Percentiles rank a stretch among this genome's conserved stretches.
Conservation (phyloP, 2,113 vertebrate species). For the Pterocles gutturalis region DNA sequence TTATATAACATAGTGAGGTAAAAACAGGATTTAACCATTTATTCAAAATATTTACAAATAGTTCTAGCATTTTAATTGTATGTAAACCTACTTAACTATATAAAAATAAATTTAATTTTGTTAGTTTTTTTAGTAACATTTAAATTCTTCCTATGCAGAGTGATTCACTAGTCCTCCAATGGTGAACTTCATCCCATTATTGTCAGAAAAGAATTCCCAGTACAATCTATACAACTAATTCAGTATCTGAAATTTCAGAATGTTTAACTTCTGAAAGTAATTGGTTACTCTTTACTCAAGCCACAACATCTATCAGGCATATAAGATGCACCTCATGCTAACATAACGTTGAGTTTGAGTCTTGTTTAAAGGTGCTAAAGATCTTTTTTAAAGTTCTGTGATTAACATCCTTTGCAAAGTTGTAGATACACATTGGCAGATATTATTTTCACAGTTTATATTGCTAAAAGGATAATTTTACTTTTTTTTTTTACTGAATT, state of each 20-base stretch:
- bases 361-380: background rate
- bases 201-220: background rate
- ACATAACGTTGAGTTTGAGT: background rate
- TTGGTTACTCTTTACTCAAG: background rate
- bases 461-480: background rate
- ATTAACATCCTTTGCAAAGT: background rate
- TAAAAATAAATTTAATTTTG: background rate
- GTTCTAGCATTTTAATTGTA: background rate
- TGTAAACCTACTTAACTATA: background rate
- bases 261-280: background rate
- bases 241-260: background rate
- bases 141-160: background rate
- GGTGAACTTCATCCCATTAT: background rate
- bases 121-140: background rate
- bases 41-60: background rate
- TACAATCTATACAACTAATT: background rate
- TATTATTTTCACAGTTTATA: background rate
- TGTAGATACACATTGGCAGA: background rate
- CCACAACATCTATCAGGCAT: background rate
- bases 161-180: background rate
- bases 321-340: rapidly evolving
- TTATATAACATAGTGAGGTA: background rate
- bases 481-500: background rate
- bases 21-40: background rate
- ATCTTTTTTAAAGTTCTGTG: background rate